Base-by-base conservation (phyloP, 2,113 vertebrate species). In the Ancistrus triradiatus region DNA sequence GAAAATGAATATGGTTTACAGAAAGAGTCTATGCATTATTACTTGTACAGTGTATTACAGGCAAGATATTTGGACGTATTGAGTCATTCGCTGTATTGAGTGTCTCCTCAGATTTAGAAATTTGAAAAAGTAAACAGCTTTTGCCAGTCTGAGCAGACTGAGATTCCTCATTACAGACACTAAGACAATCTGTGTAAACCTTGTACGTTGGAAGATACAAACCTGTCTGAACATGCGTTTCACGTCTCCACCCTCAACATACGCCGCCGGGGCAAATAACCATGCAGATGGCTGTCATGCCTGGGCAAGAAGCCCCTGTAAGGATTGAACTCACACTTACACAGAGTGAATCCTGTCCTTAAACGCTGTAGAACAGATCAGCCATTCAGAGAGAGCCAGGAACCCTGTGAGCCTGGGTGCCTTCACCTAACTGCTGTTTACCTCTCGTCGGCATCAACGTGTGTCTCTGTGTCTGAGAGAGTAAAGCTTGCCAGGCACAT, bases 331-430 rank as follows among this genome's bases (percentile, higher is more conserved):
- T 35, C 33, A 53, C 48, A 55, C 35, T 24, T 46, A 25, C 47
- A 66, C 51, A 69, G 49, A 72, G 68, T 56, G 70, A 59, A 76
- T 73, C 47, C 70, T 69, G 48, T 77, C 72, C 71, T 55, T 62
- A 47, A 81, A 62, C 83, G 7, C 76, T 77, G 75, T 77, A 48
- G 47, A 82, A 89, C 86, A 89, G 75, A 81, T 79, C 72, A 40
- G 24, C 65, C 83, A 81, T 89, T 89, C 84, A 87, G 75, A 70
- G 67, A 64, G 75, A 72, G 72, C 40, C 73, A 61, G 68, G 68
- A 62, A 2, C 17, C 3, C 59, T 50, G 31, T 6, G 55, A 22
- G 63, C 25, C 43, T 68, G 64, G 72, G 73, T 73, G 80, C 78
- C 76, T 81, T 82, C 77, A 76, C 80, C 78, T 68, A 31, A 17